phyloP scores from a whole-genome alignment of 1,140 invertebrate species.

The Drosophila serrata region DNA sequence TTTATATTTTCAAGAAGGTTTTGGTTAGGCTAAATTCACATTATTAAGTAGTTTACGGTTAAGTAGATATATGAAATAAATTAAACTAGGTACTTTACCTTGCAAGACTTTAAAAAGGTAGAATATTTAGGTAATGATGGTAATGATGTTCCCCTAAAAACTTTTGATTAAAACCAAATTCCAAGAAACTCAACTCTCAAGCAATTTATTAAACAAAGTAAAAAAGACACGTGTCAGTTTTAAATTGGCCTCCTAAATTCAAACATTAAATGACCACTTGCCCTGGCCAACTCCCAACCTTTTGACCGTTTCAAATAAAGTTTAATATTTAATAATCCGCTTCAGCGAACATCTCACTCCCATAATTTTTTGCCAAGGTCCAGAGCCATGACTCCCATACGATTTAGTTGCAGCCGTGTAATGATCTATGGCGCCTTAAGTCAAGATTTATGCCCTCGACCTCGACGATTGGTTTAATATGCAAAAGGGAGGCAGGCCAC shows the following conservation, averaged over 20 bases:
- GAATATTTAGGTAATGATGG: neutral
- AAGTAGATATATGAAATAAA: neutral
- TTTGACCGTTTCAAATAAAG: slow-evolving; percentile 39
- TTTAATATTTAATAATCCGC: slow-evolving; percentile 78
- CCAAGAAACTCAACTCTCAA: neutral
- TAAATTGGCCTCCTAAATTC: slow-evolving; percentile 19
- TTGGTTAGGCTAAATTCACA: neutral
- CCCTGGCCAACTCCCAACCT: slow-evolving; percentile 10
- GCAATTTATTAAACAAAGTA: neutral
- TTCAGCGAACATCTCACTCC: slow-evolving; percentile 27
- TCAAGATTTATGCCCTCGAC: slow-evolving; percentile 71
- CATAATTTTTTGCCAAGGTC: neutral
- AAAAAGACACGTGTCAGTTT: slow-evolving; percentile 30
- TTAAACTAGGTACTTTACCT: neutral
- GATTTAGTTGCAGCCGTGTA: slow-evolving; percentile 63
- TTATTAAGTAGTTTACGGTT: neutral
- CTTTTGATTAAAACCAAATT: slow-evolving; percentile 12
- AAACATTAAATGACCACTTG: slow-evolving; percentile 19
- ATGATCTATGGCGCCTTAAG: slow-evolving; percentile 76
- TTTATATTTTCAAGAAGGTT: neutral
- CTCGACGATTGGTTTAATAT: slow-evolving; percentile 68
- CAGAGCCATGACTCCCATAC: slow-evolving; percentile 20
- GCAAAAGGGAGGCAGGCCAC: slow-evolving; percentile 27
- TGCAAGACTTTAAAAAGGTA: neutral
- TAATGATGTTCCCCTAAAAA: neutral